Percentiles rank a stretch among this genome's conserved stretches.
phyloP scores from a whole-genome alignment of 2,113 vertebrate genomes.

The Anhinga anhinga region DNA sequence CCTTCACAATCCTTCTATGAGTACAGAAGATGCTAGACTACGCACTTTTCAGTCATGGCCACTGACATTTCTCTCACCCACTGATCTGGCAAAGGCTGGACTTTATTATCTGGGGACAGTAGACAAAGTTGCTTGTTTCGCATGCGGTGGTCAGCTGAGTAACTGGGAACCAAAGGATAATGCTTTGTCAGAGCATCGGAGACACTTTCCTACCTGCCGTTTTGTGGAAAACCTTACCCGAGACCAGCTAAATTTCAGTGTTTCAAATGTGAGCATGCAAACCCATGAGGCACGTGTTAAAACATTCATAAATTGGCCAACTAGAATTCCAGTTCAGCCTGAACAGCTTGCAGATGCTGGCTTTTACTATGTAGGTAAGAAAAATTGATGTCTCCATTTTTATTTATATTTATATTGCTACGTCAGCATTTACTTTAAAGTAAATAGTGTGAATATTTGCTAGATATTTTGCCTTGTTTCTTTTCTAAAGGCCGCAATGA shows the following conservation, averaged over 20 bases:
- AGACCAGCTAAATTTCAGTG: slow-evolving; percentile 74
- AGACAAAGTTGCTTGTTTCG: slow-evolving; percentile 92
- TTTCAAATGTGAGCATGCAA: slow-evolving; percentile 93
- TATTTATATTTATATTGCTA: not conserved
- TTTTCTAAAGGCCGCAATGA: slow-evolving; percentile 86
- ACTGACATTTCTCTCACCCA: slow-evolving; percentile 80
- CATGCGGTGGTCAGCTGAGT: slow-evolving; percentile 89
- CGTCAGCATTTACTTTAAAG: not conserved
- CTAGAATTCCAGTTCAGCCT: slow-evolving; percentile 88
- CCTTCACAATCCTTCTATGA: slow-evolving; percentile 81
- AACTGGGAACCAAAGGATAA: slow-evolving; percentile 98
- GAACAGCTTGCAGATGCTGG: slow-evolving; percentile 93
- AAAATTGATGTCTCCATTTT: not conserved
- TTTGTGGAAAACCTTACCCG: slow-evolving; percentile 82
- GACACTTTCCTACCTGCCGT: slow-evolving; percentile 90
- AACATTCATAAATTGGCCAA: slow-evolving; percentile 92
- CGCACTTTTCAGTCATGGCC: slow-evolving; percentile 86
- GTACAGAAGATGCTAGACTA: slow-evolving; percentile 87
- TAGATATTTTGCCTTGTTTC: not conserved
- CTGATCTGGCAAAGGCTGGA: slow-evolving; percentile 91
- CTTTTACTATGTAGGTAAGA: slow-evolving; percentile 96
- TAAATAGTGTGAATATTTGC: not conserved
- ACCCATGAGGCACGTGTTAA: slow-evolving; percentile 85
- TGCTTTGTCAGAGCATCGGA: slow-evolving; percentile 89
- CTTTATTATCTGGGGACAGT: slow-evolving; percentile 92